Evolutionary conservation across 1,140 invertebrate genomes (phyloP), one percentile per base, ranked within the genome.

Genomic region (Drosophila arawakana): DNA sequence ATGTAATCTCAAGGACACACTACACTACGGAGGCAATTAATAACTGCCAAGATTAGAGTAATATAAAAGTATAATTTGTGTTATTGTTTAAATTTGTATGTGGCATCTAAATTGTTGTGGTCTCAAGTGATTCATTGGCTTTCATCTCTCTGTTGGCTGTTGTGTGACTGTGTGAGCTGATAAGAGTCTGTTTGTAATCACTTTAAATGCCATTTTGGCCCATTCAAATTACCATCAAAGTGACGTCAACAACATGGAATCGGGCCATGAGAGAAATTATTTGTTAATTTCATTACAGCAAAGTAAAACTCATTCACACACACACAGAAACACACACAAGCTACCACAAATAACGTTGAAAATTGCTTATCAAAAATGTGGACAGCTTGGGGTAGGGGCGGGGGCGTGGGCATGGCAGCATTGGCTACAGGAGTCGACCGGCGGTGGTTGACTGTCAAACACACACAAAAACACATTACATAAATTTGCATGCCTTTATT

Each of bases 401-500:
- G 44, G 35, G 41, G 7, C n/a, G 21, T 6, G 13, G n/a, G 37
- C 18, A 11, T 8, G 25, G 25, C 25, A 25, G 25, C 25, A 25
- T 2, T 25, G 25, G 25, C 25, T 25, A 4, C 25, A 10, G 41
- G 44, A 57, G 15, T 44, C 49, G 47, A 6, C 34, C 30, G 18
- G 25, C 34, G 25, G 55, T 44, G 37, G 41, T 37, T 44, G 59
- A 52, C n/a, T 57, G 55, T 61, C n/a, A 68, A 47, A 60, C 54
- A 67, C 57, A 76, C 50, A 69, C 35, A 50, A 1, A 57, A 5
- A 52, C n/a, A 54, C 10, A 65, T 58, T 52, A 54, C 63, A 73
- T 89, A 89, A 89, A 89, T 89, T 89, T 89, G 80, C 84, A 89
- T 89, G 85, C 65, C 80, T 89, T 89, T 89, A 89, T 89, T 88